phyloP scores from a whole-genome alignment of 2,113 vertebrate genomes.

The Notiomystis cincta region DNA sequence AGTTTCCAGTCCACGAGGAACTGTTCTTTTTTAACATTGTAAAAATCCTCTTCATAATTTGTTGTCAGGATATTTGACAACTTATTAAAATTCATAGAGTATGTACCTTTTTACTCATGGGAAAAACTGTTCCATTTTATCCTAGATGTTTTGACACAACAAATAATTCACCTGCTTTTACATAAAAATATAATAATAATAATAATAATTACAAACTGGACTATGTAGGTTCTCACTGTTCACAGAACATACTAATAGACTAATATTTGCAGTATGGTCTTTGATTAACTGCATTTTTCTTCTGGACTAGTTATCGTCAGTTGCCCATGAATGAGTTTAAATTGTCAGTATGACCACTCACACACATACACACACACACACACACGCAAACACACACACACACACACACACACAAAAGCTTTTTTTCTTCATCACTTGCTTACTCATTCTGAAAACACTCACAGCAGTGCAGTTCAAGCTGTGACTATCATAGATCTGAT shows the following conservation, averaged over 20 bases:
- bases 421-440: not conserved
- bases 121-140: not conserved
- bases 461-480: not conserved
- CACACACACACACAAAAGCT: not conserved
- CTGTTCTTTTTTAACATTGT: not conserved
- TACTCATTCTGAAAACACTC: not conserved
- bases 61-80: not conserved
- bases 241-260: not conserved
- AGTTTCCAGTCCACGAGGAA: not conserved
- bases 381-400: too few species aligned
- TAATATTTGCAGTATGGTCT: not conserved
- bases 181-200: not conserved
- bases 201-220: not conserved
- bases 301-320: not conserved
- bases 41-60: constrained; percentile 18
- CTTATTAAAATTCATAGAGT: constrained; percentile 2
- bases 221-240: not conserved
- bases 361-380: too few species aligned
- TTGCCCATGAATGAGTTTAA: not conserved
- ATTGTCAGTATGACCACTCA: not conserved
- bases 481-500: not conserved
- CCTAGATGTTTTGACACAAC: not conserved
- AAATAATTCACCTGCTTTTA: constrained; percentile 3
- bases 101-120: not conserved
- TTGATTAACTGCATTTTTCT: not conserved